Evolutionary conservation across 2,797 vertebrate species (phyloP), one percentile per base, ranked within the genome.

Genomic region (Petrocephalus sullivani): DNA sequence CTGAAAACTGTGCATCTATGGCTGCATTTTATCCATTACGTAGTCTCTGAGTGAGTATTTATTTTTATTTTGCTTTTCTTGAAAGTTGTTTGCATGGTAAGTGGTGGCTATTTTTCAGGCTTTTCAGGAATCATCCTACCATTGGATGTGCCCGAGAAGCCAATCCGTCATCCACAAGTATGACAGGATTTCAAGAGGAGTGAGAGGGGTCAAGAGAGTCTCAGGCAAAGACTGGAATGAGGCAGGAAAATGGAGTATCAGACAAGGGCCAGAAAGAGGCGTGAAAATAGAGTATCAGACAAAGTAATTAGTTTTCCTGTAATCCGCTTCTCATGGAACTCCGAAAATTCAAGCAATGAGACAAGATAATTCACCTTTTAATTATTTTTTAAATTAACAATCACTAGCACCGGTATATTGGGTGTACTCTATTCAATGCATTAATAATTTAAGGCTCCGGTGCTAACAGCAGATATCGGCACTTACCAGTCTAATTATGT

Each of bases 291-390:
- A 75, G 37, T 8, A 78, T 78, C 71, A 41, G 71, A n/a, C 14
- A 46, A 78, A 46, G 14, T 78, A 46, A 78, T 78, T 78, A 46
- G 37, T 78, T 78, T 75, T 37, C 71, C 71, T n/a, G 14, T 46
- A 78, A 46, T 56, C 82, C 23, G 51, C 82, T 84, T 84, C 51
- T 49, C 46, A 83, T 46, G 16, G 9, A 19, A 83, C 49, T 49
- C 37, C 19, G 82, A 84, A 53, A 84, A 84, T 23, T 21, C 82
- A 14, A 78, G 71, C 37, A 78, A 46, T 78, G 19, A 16, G 16
- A 78, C 71, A 78, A 78, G 71, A 78, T 37, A 78, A 78, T 78
- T 78, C 71, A 46, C 28, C 71, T 78, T 75, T 78, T 46, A 54
- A 84, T 84, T 53, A 84, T 53, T 54, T 84, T 23, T 84, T 10